Evolutionary conservation across 2,888 invertebrate genomes (phyloP).

Genomic region (Euphydryas editha): DNA sequence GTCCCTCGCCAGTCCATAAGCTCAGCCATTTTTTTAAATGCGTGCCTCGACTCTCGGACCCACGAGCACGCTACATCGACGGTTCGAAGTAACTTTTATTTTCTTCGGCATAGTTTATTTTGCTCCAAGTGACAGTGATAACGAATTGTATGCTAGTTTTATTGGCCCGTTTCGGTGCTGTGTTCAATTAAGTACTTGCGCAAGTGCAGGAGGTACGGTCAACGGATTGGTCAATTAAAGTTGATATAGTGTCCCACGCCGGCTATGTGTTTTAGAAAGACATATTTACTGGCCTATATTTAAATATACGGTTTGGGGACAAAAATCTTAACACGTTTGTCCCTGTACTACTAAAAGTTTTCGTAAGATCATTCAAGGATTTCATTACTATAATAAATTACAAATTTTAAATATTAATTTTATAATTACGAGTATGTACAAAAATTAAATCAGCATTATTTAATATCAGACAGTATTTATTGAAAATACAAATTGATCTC

Average conservation of each 20-base stretch:
- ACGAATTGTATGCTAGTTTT: slow-evolving; percentile 53
- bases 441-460: not conserved
- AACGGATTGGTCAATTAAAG: slow-evolving; percentile 46
- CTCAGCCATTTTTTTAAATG: slow-evolving; percentile 79
- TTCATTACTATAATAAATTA: no score
- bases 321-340: slow-evolving; percentile 6
- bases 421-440: not conserved
- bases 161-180: slow-evolving; percentile 55
- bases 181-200: slow-evolving; percentile 54
- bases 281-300: slow-evolving; percentile 34
- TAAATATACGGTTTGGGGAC: slow-evolving; percentile 18
- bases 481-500: not conserved
- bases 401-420: no score
- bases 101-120: slow-evolving; percentile 60
- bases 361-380: no score
- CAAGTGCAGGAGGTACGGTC: slow-evolving; percentile 45
- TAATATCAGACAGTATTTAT: not conserved
- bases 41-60: slow-evolving; percentile 73
- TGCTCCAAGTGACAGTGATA: slow-evolving; percentile 53
- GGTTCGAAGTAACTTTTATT: slow-evolving; percentile 68
- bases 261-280: slow-evolving; percentile 34
- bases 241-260: slow-evolving; percentile 37
- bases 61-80: slow-evolving; percentile 67
- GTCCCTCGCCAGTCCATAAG: slow-evolving; percentile 68
- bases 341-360: no score